These are phyloP conservation scores for Erethizon dorsatum DNA, from an alignment of 2,797 vertebrate species.

Conservation along the genomic window DNA sequence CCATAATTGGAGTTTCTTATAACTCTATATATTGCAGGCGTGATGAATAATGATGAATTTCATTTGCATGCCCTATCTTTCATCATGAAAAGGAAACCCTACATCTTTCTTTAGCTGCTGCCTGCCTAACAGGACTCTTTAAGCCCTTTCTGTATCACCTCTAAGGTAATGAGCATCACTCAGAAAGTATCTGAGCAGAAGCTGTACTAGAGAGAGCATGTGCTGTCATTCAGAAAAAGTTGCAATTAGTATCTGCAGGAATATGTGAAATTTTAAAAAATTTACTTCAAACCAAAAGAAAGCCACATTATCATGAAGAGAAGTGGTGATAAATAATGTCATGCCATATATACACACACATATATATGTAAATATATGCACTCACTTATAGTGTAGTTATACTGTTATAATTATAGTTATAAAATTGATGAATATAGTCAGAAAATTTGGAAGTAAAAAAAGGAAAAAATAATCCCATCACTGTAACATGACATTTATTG, in stretches of 20 bases:
- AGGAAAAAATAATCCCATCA: neutral
- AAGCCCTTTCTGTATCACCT: conserved; percentile 53
- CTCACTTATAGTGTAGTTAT: neutral
- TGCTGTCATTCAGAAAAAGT: conserved; percentile 12
- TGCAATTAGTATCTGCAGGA: conserved; percentile 21
- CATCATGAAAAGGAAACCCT: conserved; percentile 30
- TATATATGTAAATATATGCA: neutral
- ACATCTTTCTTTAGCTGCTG: neutral
- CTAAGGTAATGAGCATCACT: conserved; percentile 67
- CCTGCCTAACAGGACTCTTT: conserved; percentile 44
- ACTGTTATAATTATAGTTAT: conserved; percentile 15
- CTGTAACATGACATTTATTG: conserved; percentile 32
- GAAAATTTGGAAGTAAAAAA: conserved; percentile 63
- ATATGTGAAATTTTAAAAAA: conserved; percentile 32
- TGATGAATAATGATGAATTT: conserved; percentile 25
- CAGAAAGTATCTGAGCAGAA: conserved; percentile 53
- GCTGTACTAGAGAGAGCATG: neutral
- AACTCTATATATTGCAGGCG: neutral
- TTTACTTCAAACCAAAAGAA: conserved; percentile 59
- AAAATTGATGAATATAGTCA: conserved; percentile 55
- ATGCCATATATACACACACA: neutral
- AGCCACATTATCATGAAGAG: conserved; percentile 38
- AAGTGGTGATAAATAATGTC: conserved; percentile 54
- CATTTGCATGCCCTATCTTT: neutral
- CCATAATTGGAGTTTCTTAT: neutral